Conservation (phyloP, 2,113 vertebrate genomes). For the Rhabdornis inornatus region DNA sequence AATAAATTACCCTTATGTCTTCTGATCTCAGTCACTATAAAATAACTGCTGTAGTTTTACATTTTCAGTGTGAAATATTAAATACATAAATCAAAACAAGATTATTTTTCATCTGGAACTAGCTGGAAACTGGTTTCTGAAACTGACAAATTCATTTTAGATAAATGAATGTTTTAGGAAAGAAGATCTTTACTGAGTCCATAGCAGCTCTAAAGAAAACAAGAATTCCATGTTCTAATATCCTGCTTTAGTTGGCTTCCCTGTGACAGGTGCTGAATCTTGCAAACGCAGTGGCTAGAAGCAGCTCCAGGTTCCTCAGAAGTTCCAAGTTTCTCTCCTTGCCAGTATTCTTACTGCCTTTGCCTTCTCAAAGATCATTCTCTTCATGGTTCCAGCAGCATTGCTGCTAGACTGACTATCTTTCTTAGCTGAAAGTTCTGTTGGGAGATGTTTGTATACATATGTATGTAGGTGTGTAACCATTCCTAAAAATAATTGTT, state of each 20-base stretch:
- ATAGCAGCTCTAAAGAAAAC: constrained; percentile 36
- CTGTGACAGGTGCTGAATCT: background rate
- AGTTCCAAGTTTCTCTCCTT: background rate
- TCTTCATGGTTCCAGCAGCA: background rate
- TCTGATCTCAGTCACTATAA: constrained; percentile 82
- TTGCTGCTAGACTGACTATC: constrained; percentile 11
- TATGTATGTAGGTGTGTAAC: background rate
- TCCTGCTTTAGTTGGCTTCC: constrained; percentile 12
- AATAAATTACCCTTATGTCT: constrained; percentile 89
- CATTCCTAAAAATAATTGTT: constrained; percentile 18
- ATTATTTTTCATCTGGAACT: constrained; percentile 80
- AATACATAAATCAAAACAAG: constrained; percentile 93
- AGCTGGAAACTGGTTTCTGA: constrained; percentile 77
- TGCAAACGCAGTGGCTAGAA: background rate
- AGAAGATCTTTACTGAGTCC: constrained; percentile 62
- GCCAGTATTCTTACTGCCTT: background rate
- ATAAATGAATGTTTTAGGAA: constrained; percentile 79
- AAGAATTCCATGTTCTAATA: constrained; percentile 19
- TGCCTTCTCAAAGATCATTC: background rate
- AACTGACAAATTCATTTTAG: constrained; percentile 88
- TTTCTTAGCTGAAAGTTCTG: constrained; percentile 31
- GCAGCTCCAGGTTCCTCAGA: constrained; percentile 1
- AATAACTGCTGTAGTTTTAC: constrained; percentile 80
- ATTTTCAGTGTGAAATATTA: constrained; percentile 92
- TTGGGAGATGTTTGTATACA: background rate